Base-by-base conservation (phyloP, 1,140 invertebrate species). In the Phocides pigmalion region DNA sequence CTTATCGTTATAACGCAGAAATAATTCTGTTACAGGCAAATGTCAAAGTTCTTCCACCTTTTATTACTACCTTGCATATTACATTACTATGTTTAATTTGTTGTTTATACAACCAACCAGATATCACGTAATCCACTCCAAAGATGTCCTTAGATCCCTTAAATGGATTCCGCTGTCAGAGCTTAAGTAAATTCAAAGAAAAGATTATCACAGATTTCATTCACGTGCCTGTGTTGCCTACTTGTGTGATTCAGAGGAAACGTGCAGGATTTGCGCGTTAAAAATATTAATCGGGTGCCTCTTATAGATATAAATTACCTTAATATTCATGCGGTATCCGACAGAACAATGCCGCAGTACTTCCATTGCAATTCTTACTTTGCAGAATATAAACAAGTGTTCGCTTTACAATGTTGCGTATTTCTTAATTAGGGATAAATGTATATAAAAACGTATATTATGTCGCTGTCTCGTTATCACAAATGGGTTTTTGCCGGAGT, bases 211-310 rank as follows among this genome's bases (percentile, higher is more conserved):
- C 41, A 64, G 59, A 74, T 74, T 74, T 66, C 56, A 66, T 25
- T 64, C 71, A 76, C 74, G 71, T 76, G 47, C 64, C 49, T 42
- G 19, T 28, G 28, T 32, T 49, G 37, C 65, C 41, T 47, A 17
- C 39, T 49, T 67, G 42, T 58, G 61, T 66, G 64, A 64, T 64
- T 69, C 63, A 70, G 49, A 59, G 58, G 67, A 68, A 67, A 68
- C 69, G 68, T 74, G 70, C 78, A 73, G 77, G 65, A 68, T 70
- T 63, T 63, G 51, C 70, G 70, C 68, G 73, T 51, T 72, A 72
- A 66, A 75, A 80, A 76, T 80, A 74, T 70, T 78, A 74, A 74
- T 66, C 64, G 54, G 5, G 41, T 17, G 54, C 35, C 28, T 51
- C 39, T 46, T 35, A 51, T 49, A 25, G 53, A n/a, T 32, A 25